Evolutionary conservation across 2,113 vertebrate species (phyloP).

Genomic region (Diphyllodes magnificus): DNA sequence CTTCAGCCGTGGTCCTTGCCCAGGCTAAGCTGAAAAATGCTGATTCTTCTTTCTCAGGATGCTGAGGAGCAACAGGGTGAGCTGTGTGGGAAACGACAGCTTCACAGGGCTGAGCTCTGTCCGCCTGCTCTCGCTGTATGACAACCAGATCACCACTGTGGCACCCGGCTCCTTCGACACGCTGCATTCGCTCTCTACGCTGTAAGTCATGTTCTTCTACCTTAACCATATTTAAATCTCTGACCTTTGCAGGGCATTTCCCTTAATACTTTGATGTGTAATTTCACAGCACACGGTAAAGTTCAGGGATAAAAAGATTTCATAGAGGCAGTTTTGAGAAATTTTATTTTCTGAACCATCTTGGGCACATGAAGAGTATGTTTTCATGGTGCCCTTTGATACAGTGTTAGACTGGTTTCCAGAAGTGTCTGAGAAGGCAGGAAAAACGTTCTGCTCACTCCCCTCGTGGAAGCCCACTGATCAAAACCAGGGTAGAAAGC

Average conservation of each 20-base stretch:
- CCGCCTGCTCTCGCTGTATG: conserved; percentile 92
- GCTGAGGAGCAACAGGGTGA: conserved; percentile 95
- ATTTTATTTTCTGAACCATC: not conserved
- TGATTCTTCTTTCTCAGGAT: conserved; percentile 74
- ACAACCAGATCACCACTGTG: conserved; percentile 96
- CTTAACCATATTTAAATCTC: not conserved
- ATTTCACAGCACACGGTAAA: not conserved
- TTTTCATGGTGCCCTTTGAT: not conserved
- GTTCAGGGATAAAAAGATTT: not conserved
- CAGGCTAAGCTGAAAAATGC: not conserved
- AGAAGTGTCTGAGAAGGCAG: not conserved
- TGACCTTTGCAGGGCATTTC: not conserved
- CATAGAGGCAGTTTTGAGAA: not conserved
- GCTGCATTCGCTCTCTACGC: conserved; percentile 90
- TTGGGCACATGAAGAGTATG: not conserved
- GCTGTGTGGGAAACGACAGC: conserved; percentile 93
- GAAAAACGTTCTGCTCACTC: not conserved
- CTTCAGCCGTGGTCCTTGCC: not conserved
- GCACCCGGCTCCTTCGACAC: conserved; percentile 92
- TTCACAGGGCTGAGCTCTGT: conserved; percentile 94
- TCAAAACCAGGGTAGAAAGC: not conserved
- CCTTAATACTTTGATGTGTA: not conserved
- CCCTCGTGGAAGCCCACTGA: accelerated
- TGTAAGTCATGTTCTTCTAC: conserved; percentile 75
- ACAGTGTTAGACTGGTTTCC: not conserved